phyloP scores from a whole-genome alignment of 2,888 invertebrate species.

The Drosophila limbata region DNA sequence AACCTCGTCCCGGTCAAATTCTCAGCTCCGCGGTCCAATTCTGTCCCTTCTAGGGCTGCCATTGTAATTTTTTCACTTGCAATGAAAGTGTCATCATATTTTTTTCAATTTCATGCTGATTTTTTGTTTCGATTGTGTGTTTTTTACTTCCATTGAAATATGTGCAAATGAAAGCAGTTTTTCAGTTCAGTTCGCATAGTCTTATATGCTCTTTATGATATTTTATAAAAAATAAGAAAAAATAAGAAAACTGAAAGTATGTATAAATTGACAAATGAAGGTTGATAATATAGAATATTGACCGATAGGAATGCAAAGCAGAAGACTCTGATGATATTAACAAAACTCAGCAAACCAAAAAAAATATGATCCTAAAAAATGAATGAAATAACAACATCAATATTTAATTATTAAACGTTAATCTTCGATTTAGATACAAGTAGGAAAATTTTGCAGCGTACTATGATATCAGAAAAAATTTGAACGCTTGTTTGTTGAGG shows the following conservation, averaged over 20 bases:
- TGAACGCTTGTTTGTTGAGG: slow-evolving; percentile 50
- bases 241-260: no score
- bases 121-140: slow-evolving; percentile 40
- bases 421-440: background rate
- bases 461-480: slow-evolving; percentile 61
- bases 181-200: background rate
- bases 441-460: slow-evolving; percentile 22
- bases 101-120: slow-evolving; percentile 73
- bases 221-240: background rate
- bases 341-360: no score
- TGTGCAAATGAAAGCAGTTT: slow-evolving; percentile 41
- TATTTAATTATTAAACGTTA: no score
- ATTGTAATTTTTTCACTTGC: slow-evolving; percentile 71
- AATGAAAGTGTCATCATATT: slow-evolving; percentile 77
- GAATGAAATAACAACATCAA: no score
- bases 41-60: slow-evolving; percentile 24
- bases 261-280: no score
- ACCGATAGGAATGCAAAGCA: no score
- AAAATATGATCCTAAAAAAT: no score
- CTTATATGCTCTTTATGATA: background rate
- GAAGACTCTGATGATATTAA: no score
- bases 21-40: slow-evolving; percentile 22
- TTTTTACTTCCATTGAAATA: slow-evolving; percentile 35
- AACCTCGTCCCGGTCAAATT: slow-evolving; percentile 17
- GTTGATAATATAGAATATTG: no score